Evolutionary conservation across 1,140 invertebrate genomes (phyloP), one percentile per base, ranked within the genome.

Genomic region (Carcinoscorpius rotundicauda): DNA sequence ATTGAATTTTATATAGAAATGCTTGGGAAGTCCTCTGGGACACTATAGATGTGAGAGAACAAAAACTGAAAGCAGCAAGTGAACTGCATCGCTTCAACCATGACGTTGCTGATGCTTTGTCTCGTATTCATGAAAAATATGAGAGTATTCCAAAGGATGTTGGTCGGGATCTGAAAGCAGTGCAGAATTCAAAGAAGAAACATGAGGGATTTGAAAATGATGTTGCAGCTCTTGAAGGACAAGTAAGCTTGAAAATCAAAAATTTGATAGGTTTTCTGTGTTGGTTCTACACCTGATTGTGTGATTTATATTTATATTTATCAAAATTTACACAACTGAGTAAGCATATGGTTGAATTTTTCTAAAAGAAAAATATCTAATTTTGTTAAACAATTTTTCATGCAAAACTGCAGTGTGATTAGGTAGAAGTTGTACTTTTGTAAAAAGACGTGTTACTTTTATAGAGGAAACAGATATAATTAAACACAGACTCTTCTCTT

Each of bases 141-240:
- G 84, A 86, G 4, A 86, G 84, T 3, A 82, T 95, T 53, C 87
- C 90, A 5, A 87, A 88, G 10, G 91, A 93, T 73, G 76, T 91
- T 4, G 93, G 92, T 4, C 78, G 88, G 59, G 93, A 97, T 77
- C 80, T 93, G 4, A 89, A 94, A 73, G 88, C 92, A 0, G 92
- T 91, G 8, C 76, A 92, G 63, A 84, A 86, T 0, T 78, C 94
- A 60, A 82, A 92, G 4, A 81, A 92, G 67, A 86, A 89, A 70
- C 94, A 97, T 74, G 93, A 97, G 78, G 87, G 87, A 3, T 92
- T 96, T 73, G 93, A 97, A 76, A 97, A 95, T 76, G 95, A 98
- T 77, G 76, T 98, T 11, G 84, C 95, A 4, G 93, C 92, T 1
- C 78, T 98, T 3, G 93, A 97, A 75, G 92, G 91, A 0, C 93